A percentile compares a stretch with the other conserved stretches of the same genome.
These are phyloP conservation scores for Penaeus indicus DNA, from an alignment of 1,140 invertebrate species.

Conservation along the genomic window DNA sequence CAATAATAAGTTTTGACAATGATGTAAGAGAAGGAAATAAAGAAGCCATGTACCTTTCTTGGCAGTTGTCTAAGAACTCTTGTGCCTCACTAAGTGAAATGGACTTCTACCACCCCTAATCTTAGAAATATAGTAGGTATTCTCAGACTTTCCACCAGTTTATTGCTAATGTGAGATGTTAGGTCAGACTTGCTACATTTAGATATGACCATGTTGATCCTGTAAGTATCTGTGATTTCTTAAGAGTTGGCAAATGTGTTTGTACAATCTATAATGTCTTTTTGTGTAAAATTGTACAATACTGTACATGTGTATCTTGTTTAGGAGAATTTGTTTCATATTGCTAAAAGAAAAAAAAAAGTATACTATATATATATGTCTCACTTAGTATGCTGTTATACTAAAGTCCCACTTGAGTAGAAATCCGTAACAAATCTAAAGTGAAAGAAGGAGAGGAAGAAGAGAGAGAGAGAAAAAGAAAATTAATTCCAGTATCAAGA, in stretches of 20 bases:
- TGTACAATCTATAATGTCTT: constrained; percentile 40
- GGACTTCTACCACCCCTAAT: constrained; percentile 17
- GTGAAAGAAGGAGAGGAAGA: too few species aligned
- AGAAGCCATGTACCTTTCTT: neutral
- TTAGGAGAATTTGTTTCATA: constrained; percentile 48
- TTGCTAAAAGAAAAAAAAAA: constrained; percentile 15
- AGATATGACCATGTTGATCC: constrained; percentile 34
- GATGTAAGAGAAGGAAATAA: neutral
- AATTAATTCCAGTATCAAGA: neutral
- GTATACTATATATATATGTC: constrained; percentile 40
- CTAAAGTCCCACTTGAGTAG: constrained; percentile 18
- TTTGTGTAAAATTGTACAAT: constrained; percentile 43
- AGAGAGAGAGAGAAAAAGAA: constrained; percentile 1
- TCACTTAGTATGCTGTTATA: constrained; percentile 2
- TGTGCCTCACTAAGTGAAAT: constrained; percentile 26
- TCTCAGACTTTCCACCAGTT: constrained; percentile 17
- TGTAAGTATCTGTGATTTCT: constrained; percentile 52
- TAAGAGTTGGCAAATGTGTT: constrained; percentile 47
- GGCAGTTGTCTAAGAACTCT: constrained; percentile 24
- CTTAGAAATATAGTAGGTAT: constrained; percentile 16
- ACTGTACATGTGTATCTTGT: constrained; percentile 42
- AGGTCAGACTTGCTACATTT: constrained; percentile 38
- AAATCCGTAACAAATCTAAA: neutral
- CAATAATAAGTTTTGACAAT: constrained; percentile 24
- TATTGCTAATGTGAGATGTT: constrained; percentile 35